Evolutionary conservation across 2,797 vertebrate genomes (phyloP).

Genomic region (Amphiprion clarkii): DNA sequence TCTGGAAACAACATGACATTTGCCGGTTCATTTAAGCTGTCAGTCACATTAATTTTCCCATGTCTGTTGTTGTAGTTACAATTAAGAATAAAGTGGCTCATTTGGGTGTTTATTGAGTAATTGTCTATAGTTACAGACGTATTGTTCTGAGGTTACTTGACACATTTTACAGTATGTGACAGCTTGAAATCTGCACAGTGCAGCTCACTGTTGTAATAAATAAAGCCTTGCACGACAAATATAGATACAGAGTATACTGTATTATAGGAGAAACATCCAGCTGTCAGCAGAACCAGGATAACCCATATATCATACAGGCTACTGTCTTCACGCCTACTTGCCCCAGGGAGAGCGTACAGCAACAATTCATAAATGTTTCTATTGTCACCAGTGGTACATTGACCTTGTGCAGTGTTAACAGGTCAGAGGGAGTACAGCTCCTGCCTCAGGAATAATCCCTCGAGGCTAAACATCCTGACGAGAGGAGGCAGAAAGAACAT

Average conservation of each 20-base stretch:
- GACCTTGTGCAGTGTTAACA: constrained; percentile 65
- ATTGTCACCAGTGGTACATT: constrained; percentile 55
- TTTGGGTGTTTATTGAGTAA: constrained; percentile 8
- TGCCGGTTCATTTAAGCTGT: constrained; percentile 72
- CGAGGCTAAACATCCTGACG: constrained; percentile 20
- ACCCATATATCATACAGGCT: constrained; percentile 64
- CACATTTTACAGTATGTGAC: constrained; percentile 1
- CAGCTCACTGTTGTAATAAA: constrained; percentile 16
- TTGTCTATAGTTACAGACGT: constrained; percentile 13
- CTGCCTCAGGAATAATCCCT: constrained; percentile 57
- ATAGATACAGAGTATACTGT: constrained; percentile 35
- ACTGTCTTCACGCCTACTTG: constrained; percentile 26
- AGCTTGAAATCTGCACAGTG: constrained; percentile 38
- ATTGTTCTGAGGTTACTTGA: not conserved
- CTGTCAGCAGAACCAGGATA: constrained; percentile 57
- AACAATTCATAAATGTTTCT: constrained; percentile 58
- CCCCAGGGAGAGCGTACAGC: constrained; percentile 52
- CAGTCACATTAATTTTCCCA: constrained; percentile 59
- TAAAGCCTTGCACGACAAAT: constrained; percentile 20
- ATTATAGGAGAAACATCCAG: constrained; percentile 40
- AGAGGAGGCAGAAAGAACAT: constrained; percentile 40
- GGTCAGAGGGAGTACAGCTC: constrained; percentile 55
- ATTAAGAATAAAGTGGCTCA: not conserved
- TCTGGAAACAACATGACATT: constrained; percentile 66
- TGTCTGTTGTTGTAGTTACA: constrained; percentile 22